A percentile compares a stretch with the other conserved stretches of the same genome.
phyloP scores from a whole-genome alignment of 2,888 invertebrate genomes.

The Eucera pruinosa region DNA sequence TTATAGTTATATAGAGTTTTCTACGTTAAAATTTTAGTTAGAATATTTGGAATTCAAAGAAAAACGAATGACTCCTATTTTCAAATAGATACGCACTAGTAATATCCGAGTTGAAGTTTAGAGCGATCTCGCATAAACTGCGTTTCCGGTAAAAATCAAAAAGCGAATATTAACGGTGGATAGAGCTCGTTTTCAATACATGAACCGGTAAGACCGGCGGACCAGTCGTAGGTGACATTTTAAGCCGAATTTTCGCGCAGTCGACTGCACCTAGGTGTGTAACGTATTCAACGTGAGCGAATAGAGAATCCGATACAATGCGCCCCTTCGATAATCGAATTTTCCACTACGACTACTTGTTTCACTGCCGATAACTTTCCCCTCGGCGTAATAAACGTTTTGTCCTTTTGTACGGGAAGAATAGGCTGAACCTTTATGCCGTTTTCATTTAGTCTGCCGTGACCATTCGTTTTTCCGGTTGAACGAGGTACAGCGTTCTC shows the following conservation, averaged over 20 bases:
- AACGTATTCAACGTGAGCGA: conserved; percentile 27
- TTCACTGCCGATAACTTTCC: conserved; percentile 18
- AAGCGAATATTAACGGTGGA: neutral
- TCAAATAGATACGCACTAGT: no score
- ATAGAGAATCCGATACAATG: conserved; percentile 45
- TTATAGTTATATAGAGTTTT: no score
- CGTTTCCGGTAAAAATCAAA: neutral
- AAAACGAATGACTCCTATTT: no score
- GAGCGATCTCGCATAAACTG: neutral
- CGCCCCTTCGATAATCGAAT: conserved; percentile 54
- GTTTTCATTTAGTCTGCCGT: conserved; percentile 5
- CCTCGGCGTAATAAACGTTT: conserved; percentile 21
- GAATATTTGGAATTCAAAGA: no score
- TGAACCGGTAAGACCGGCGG: neutral
- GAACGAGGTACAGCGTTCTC: neutral
- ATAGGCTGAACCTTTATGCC: neutral
- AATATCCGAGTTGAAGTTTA: neutral
- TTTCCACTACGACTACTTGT: conserved; percentile 35
- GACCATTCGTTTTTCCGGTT: neutral
- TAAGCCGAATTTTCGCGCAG: conserved; percentile 35
- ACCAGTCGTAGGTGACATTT: conserved; percentile 13
- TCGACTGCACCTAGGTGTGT: conserved; percentile 7
- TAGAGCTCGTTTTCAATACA: neutral
- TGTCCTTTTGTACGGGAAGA: neutral
- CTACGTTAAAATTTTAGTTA: no score